A percentile compares a stretch with the other conserved stretches of the same genome.
phyloP scores from a whole-genome alignment of 2,113 vertebrate genomes.

The Cheirogaleus medius region DNA sequence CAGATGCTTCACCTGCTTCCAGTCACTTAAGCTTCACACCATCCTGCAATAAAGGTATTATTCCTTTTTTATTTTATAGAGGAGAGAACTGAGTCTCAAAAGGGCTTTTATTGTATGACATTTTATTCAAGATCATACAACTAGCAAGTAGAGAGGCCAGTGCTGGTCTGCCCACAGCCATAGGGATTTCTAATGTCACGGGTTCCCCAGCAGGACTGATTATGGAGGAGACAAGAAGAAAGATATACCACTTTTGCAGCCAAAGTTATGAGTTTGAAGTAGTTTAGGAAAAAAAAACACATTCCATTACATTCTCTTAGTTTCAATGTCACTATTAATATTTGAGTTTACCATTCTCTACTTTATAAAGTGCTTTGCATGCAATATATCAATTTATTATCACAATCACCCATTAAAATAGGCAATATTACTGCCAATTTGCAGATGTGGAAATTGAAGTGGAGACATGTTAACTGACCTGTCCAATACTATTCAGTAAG shows the following conservation, averaged over 20 bases:
- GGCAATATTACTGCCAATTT: neutral
- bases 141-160: accelerated
- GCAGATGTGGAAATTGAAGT: neutral
- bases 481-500: neutral
- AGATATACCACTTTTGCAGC: neutral
- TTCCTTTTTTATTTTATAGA: neutral
- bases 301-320: neutral
- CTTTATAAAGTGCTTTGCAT: neutral
- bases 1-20: accelerated
- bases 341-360: neutral
- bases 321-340: neutral
- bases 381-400: neutral
- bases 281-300: neutral
- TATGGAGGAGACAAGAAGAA: neutral
- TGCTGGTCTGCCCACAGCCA: neutral
- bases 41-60: too few species aligned
- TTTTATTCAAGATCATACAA: neutral
- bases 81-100: neutral
- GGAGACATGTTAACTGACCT: neutral
- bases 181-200: neutral
- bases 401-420: neutral
- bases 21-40: accelerated
- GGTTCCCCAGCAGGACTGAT: neutral
- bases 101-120: neutral
- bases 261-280: neutral